These are phyloP conservation scores for Nemoura dubitans DNA, from an alignment of 2,888 invertebrate genomes.

Conservation along the genomic window DNA sequence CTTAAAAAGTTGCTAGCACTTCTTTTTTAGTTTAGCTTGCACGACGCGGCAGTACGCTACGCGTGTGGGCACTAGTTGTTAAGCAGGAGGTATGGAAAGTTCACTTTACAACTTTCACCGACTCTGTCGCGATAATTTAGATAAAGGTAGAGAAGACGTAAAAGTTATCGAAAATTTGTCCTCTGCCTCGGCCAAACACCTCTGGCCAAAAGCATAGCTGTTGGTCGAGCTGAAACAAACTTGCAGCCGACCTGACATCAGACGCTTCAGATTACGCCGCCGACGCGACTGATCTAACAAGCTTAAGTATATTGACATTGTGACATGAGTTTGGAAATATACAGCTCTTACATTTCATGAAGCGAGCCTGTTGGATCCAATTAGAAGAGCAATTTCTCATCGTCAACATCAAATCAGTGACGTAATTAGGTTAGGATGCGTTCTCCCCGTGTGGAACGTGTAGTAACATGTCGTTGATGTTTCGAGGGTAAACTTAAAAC, in stretches of 20 bases:
- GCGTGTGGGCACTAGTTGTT: background rate
- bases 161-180: slow-evolving; percentile 36
- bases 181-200: too few species aligned
- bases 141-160: slow-evolving; percentile 24
- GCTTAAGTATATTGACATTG: slow-evolving; percentile 39
- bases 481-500: background rate
- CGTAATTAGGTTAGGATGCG: background rate
- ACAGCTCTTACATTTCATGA: slow-evolving; percentile 17
- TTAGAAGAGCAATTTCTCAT: slow-evolving; percentile 35
- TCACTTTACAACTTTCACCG: slow-evolving; percentile 14
- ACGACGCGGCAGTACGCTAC: background rate
- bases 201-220: background rate
- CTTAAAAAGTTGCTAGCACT: slow-evolving; percentile 27
- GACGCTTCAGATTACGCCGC: background rate
- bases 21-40: slow-evolving; percentile 13
- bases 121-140: slow-evolving; percentile 34
- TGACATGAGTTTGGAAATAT: background rate
- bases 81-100: background rate
- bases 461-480: background rate
- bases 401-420: slow-evolving; percentile 3
- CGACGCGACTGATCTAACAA: background rate
- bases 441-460: background rate
- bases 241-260: slow-evolving; percentile 1
- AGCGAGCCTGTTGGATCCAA: slow-evolving; percentile 13
- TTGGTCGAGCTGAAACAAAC: background rate